Evolutionary conservation across 1,140 invertebrate species (phyloP).

Genomic region (Schlechtendalia chinensis): DNA sequence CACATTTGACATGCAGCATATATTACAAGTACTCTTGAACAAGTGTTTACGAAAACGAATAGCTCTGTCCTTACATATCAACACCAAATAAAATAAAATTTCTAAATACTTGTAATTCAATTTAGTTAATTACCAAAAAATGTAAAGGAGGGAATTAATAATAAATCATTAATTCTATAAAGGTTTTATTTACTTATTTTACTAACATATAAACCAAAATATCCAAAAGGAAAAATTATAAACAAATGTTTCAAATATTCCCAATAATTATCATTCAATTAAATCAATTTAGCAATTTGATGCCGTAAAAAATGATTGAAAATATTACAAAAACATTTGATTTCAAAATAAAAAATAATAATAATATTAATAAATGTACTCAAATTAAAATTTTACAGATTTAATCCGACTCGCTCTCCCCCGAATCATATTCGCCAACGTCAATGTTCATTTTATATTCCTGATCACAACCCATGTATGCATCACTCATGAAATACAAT

Average conservation of each 20-base stretch:
- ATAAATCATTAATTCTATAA: not conserved
- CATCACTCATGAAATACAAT: slow-evolving; percentile 98
- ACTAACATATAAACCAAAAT: slow-evolving; percentile 13
- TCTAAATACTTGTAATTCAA: no score
- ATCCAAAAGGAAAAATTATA: slow-evolving; percentile 4
- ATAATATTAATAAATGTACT: not conserved
- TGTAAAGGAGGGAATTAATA: no score
- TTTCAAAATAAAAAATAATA: not conserved
- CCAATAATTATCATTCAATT: not conserved
- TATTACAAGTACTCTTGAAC: no score
- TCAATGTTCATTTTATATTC: slow-evolving; percentile 86
- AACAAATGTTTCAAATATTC: not conserved
- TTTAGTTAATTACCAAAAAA: no score
- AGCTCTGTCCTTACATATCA: no score
- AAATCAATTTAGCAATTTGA: not conserved
- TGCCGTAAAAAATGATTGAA: not conserved
- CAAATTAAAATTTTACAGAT: not conserved
- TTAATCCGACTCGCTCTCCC: slow-evolving; percentile 59
- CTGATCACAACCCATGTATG: slow-evolving; percentile 97
- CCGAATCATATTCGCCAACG: slow-evolving; percentile 70
- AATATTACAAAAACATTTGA: slow-evolving; percentile 7
- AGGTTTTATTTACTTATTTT: not conserved
- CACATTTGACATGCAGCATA: no score
- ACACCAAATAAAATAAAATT: no score
- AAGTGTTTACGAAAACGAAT: no score